Percentiles rank a stretch among this genome's conserved stretches.
Evolutionary conservation across 1,140 invertebrate species (phyloP).

Genomic region (Euura saliciscinereae): DNA sequence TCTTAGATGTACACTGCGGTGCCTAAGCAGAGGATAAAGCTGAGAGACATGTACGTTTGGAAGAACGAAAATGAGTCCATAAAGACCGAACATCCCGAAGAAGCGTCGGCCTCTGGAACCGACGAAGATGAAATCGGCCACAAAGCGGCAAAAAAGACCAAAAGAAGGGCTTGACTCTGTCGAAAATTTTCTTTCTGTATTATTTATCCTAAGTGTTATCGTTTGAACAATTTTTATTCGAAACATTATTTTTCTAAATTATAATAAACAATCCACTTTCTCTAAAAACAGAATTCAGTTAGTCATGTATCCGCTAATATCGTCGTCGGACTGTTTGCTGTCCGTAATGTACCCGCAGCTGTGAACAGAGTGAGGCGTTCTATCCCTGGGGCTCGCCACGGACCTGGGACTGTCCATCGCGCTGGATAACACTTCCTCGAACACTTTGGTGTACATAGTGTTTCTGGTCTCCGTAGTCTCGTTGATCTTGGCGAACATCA

Average conservation of each 20-base stretch:
- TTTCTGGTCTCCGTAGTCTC: neutral
- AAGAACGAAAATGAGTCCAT: neutral
- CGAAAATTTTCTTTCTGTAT: too few relatives aligned
- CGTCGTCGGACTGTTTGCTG: conserved; percentile 5
- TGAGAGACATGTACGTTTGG: neutral
- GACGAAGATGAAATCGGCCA: neutral
- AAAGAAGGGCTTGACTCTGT: too few relatives aligned
- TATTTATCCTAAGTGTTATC: too few relatives aligned
- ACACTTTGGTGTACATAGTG: neutral
- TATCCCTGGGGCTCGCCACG: neutral
- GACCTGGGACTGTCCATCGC: neutral
- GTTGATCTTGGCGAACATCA: neutral
- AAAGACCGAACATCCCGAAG: neutral
- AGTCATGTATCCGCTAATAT: conserved; percentile 6
- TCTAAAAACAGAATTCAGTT: neutral
- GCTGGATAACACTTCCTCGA: neutral
- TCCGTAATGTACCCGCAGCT: conserved; percentile 10
- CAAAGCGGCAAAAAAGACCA: neutral
- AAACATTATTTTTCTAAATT: too few relatives aligned
- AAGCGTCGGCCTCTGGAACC: neutral
- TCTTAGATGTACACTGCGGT: neutral
- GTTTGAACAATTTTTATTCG: too few relatives aligned
- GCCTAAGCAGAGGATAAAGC: neutral
- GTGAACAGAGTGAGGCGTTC: conserved; percentile 8
- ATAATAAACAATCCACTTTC: too few relatives aligned